Evolutionary conservation across 2,797 vertebrate genomes (phyloP).

Genomic region (Sarcophilus harrisii): DNA sequence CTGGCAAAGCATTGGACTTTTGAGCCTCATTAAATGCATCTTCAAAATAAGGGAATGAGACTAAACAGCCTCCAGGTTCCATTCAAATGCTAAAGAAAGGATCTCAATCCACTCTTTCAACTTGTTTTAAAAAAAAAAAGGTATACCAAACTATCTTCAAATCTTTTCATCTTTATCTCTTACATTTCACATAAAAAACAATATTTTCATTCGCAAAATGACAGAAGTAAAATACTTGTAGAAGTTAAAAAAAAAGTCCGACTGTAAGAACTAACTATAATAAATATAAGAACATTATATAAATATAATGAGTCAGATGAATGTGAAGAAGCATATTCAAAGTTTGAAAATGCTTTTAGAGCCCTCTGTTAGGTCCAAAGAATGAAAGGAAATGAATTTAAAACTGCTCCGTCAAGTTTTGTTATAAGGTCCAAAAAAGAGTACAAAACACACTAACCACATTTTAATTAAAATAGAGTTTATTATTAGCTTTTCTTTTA

Average conservation of each 20-base stretch:
- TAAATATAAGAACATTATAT: no score
- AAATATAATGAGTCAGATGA: conserved; percentile 1
- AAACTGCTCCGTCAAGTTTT: conserved; percentile 9
- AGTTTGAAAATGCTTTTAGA: conserved; percentile 41
- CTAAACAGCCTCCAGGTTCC: not conserved
- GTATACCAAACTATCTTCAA: not conserved
- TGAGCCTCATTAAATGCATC: not conserved
- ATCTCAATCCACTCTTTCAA: not conserved
- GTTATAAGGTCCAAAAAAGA: conserved; percentile 29
- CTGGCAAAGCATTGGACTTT: not conserved
- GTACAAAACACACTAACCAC: conserved; percentile 76
- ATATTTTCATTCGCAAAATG: conserved; percentile 32
- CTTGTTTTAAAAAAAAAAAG: not conserved
- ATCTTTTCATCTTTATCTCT: not conserved
- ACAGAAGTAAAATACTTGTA: conserved; percentile 10
- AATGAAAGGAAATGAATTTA: not conserved
- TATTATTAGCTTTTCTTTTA: conserved; percentile 91
- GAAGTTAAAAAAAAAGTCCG: no score
- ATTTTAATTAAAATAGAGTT: conserved; percentile 91
- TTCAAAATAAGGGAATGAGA: not conserved
- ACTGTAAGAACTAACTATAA: not conserved
- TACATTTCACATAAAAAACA: not conserved
- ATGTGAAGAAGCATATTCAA: not conserved
- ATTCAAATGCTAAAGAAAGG: not conserved
- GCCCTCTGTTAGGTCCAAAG: not conserved